These are phyloP conservation scores for Chelonus formosanus DNA, from an alignment of 2,888 invertebrate genomes.

Conservation along the genomic window DNA sequence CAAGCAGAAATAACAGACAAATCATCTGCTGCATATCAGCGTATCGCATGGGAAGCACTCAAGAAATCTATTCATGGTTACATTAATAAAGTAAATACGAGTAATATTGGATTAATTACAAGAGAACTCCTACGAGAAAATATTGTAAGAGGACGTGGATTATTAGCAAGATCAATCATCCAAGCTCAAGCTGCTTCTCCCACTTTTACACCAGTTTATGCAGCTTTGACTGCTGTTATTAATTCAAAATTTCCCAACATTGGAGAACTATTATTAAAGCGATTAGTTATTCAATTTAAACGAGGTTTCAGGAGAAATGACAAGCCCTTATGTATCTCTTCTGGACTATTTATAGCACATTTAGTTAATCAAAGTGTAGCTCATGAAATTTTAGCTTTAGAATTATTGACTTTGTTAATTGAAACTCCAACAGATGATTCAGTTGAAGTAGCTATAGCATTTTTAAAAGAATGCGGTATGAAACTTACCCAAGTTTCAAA, in stretches of 20 bases:
- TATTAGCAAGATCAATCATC: slow-evolving; percentile 91
- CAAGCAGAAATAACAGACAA: slow-evolving; percentile 97
- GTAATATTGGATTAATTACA: slow-evolving; percentile 92
- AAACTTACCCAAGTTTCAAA: slow-evolving; percentile 87
- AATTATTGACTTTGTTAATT: slow-evolving; percentile 90
- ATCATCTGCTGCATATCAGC: slow-evolving; percentile 91
- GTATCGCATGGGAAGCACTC: slow-evolving; percentile 97
- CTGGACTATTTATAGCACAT: slow-evolving; percentile 94
- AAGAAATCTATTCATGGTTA: slow-evolving; percentile 98
- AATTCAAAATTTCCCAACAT: slow-evolving; percentile 98
- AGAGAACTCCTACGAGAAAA: slow-evolving; percentile 93
- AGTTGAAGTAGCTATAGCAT: slow-evolving; percentile 95
- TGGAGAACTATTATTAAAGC: slow-evolving; percentile 89
- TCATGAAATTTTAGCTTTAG: slow-evolving; percentile 94
- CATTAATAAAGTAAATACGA: slow-evolving; percentile 96
- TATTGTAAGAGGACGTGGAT: slow-evolving; percentile 92
- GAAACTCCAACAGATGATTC: slow-evolving; percentile 98
- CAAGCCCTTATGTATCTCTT: slow-evolving; percentile 88
- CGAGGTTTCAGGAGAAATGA: slow-evolving; percentile 93
- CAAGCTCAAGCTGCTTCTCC: slow-evolving; percentile 98
- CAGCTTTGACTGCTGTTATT: slow-evolving; percentile 93
- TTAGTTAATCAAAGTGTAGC: slow-evolving; percentile 97
- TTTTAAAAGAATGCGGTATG: slow-evolving; percentile 96
- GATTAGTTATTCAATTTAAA: slow-evolving; percentile 93
- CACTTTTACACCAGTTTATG: slow-evolving; percentile 97